Conservation (phyloP, 2,888 invertebrate species). For the Frankliniella fusca region DNA sequence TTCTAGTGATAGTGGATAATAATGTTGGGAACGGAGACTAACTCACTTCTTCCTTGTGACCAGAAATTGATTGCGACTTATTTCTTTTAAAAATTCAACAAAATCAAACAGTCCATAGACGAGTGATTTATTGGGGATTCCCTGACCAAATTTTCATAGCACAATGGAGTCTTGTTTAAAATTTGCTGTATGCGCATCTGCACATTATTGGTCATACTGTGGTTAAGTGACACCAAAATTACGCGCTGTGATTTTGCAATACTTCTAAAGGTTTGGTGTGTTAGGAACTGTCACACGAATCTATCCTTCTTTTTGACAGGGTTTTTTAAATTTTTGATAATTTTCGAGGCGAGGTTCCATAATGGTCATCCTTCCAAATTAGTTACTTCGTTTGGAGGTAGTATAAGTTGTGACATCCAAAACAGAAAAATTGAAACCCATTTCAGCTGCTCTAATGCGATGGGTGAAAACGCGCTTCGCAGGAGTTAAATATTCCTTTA, state of each 20-base stretch:
- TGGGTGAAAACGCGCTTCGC: not conserved
- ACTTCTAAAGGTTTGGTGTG: not conserved
- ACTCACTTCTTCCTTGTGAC: slow-evolving; percentile 13
- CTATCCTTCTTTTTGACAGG: slow-evolving; percentile 16
- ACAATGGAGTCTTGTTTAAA: slow-evolving; percentile 16
- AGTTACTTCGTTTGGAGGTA: not conserved
- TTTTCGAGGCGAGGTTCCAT: slow-evolving; percentile 21
- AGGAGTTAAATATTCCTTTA: not conserved
- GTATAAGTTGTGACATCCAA: not conserved
- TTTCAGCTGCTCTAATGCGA: not conserved
- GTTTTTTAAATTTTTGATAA: slow-evolving; percentile 6
- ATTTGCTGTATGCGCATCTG: slow-evolving; percentile 11
- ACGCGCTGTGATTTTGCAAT: slow-evolving; percentile 22
- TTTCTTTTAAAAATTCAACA: not conserved
- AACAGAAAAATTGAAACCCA: not conserved
- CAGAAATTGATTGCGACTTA: not conserved
- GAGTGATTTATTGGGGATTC: slow-evolving; percentile 22
- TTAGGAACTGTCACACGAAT: not conserved
- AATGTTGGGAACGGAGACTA: slow-evolving; percentile 26
- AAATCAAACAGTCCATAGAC: slow-evolving; percentile 22
- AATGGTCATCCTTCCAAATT: not conserved
- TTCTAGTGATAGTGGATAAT: slow-evolving; percentile 26
- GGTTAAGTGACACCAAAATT: slow-evolving; percentile 5
- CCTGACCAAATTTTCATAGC: slow-evolving; percentile 23
- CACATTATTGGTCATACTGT: slow-evolving; percentile 16